These are phyloP conservation scores for human (Homo sapiens) DNA, from an alignment of 2,113 vertebrate species.

Conservation along the genomic window GRCh38 chr13:100944001-100944500, in stretches of 20 bases:
- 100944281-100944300: not conserved
- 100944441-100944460: not conserved
- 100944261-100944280: not conserved
- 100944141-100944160: not conserved
- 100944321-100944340: not conserved
- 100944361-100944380: not conserved
- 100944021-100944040: not conserved
- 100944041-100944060: not conserved
- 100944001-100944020: not conserved
- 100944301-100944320: not conserved
- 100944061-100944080: not conserved
- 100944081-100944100: not conserved
- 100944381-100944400: not conserved
- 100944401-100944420: not conserved
- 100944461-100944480: not conserved
- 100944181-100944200: not conserved
- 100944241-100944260: not conserved
- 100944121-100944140: not conserved
- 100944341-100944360: not conserved
- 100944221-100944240: conserved; percentile 20
- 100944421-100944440: not conserved
- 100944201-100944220: not conserved
- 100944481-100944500: not conserved
- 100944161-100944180: not conserved
- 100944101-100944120: not conserved